Evolutionary conservation across 2,888 invertebrate species (phyloP), one percentile per base, ranked within the genome.

Genomic region (Eupithecia subfuscata): DNA sequence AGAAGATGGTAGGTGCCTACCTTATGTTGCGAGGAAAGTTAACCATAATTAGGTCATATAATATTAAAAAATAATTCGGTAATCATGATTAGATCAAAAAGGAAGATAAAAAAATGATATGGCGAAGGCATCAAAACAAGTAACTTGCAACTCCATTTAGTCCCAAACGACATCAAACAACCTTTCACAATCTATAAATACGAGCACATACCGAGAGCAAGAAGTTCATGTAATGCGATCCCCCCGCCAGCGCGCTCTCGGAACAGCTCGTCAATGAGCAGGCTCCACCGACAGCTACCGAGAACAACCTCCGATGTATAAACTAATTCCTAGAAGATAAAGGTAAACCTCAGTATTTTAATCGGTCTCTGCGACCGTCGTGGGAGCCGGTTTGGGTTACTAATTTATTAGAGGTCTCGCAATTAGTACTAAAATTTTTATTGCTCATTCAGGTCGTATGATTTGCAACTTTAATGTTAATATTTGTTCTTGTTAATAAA

Each of bases 281-380:
- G 22, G 25, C 60, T 14, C 25, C 60, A 25, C n/a, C 60, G 73
- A 73, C 73, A 67, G n/a, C 30, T 71, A 52, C 73, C 63, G 30
- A 64, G 69, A 76, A 73, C 22, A 73, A 70, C 9, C 25, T 45
- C 71, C 37, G 6, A 56, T 56, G 12, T 56, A 22, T 12, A 52
- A 60, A 60, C 60, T 5, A 30, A 37, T 71, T 65, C 71, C 34
- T 37, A 71, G 71, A 65, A 65, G 40, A 65, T 64, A 48, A 45
- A 65, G 14, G 7, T 25, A 43, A 14, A 25, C 14, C 43, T 43
- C 43, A 68, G 40, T 40, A 45, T 68, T 40, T 68, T 60, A 60
- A 60, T 60, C 25, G 22, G 60, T 60, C 22, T 40, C 34, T 7
- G 43, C n/a, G 43, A 43, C 8, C 6, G 8, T 45, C 43, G 43